phyloP scores from a whole-genome alignment of 2,888 invertebrate species.

The Diachrysia chrysitis region DNA sequence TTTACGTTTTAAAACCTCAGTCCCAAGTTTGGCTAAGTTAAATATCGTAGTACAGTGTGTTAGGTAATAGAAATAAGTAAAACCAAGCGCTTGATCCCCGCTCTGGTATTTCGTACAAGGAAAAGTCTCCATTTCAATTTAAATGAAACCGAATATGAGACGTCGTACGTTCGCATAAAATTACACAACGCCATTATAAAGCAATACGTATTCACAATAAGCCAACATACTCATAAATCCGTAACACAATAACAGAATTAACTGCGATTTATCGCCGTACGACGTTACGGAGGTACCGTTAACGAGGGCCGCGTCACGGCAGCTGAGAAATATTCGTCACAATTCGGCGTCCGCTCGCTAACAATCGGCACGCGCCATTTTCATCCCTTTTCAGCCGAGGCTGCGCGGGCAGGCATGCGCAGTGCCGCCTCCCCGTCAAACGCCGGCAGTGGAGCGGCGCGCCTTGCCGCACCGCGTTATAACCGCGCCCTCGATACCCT shows the following conservation, averaged over 20 bases:
- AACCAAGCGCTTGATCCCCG: not conserved
- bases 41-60: not conserved
- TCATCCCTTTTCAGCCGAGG: conserved; percentile 73
- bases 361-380: conserved; percentile 73
- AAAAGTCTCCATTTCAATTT: conserved; percentile 34
- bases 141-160: conserved; percentile 29
- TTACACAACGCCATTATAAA: conserved; percentile 58
- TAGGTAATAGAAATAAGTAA: not conserved
- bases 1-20: not conserved
- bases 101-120: conserved; percentile 12
- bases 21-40: not conserved
- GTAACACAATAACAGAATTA: conserved; percentile 83
- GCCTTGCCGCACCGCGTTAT: conserved; percentile 76
- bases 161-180: conserved; percentile 50
- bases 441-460: conserved; percentile 78
- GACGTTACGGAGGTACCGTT: conserved; percentile 76
- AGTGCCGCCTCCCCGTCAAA: conserved; percentile 73
- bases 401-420: conserved; percentile 86
- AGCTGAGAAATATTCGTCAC: conserved; percentile 77
- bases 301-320: conserved; percentile 78
- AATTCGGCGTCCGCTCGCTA: conserved; percentile 68
- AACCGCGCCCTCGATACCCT: conserved; percentile 71
- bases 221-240: conserved; percentile 74
- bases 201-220: conserved; percentile 68
- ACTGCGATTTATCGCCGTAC: conserved; percentile 81